Conservation (phyloP, 2,113 vertebrate genomes). For the Poecile atricapillus region DNA sequence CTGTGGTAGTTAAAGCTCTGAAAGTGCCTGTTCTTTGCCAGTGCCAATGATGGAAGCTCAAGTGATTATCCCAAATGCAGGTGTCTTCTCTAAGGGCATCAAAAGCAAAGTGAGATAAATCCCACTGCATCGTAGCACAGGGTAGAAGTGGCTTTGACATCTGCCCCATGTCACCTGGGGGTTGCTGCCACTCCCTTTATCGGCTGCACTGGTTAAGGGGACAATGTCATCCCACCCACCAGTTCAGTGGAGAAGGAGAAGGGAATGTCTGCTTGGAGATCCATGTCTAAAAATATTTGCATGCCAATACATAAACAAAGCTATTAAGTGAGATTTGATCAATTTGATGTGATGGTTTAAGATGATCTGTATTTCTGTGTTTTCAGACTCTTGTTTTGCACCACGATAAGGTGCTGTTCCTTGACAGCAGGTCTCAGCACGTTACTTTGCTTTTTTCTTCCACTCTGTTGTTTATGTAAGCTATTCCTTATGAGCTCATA, state of each 20-base stretch:
- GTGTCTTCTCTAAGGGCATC: neutral
- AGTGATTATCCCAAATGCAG: neutral
- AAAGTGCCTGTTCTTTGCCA: neutral
- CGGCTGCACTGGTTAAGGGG: neutral
- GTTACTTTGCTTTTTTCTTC: neutral
- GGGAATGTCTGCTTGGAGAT: neutral
- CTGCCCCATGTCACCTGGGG: fast-evolving
- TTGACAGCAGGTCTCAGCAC: neutral
- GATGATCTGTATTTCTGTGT: neutral
- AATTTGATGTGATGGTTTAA: neutral
- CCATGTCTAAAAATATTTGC: neutral
- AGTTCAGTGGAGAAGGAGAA: neutral
- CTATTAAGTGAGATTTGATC: neutral
- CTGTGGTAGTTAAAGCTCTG: neutral
- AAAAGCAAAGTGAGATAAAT: neutral
- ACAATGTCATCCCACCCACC: neutral
- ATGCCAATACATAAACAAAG: neutral
- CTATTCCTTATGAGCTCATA: neutral
- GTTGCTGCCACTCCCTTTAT: neutral
- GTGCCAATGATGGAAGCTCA: neutral
- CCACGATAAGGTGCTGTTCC: neutral
- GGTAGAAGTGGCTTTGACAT: neutral
- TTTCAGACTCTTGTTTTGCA: neutral
- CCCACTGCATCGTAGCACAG: fast-evolving
- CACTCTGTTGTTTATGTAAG: neutral